Percentiles rank a stretch among this genome's conserved stretches.
phyloP scores from a whole-genome alignment of 2,888 invertebrate genomes.

The Cinara cedri region DNA sequence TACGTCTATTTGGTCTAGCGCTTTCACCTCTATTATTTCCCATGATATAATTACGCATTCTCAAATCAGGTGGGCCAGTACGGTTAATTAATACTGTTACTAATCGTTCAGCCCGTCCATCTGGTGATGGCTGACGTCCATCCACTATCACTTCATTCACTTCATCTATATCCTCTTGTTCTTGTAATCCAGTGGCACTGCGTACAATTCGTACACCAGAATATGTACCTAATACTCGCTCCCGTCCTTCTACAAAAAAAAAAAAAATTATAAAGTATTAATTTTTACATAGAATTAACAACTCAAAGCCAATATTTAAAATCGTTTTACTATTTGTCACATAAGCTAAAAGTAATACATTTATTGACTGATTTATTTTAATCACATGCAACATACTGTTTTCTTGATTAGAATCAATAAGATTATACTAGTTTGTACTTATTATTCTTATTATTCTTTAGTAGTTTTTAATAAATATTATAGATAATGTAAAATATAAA shows the following conservation, averaged over 20 bases:
- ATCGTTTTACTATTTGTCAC: too few relatives aligned
- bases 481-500: too few relatives aligned
- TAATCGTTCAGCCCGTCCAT: constrained; percentile 15
- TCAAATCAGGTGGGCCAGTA: background rate
- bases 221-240: constrained; percentile 58
- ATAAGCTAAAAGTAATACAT: too few relatives aligned
- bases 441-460: too few relatives aligned
- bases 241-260: constrained; percentile 56
- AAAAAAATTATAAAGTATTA: background rate
- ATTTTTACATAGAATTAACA: background rate
- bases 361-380: too few relatives aligned
- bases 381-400: too few relatives aligned
- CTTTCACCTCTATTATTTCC: constrained; percentile 12
- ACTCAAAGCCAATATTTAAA: too few relatives aligned
- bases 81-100: constrained; percentile 41
- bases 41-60: constrained; percentile 14
- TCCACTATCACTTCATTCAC: constrained; percentile 9
- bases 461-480: too few relatives aligned
- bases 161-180: constrained; percentile 43
- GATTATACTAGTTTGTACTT: too few relatives aligned
- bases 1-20: background rate
- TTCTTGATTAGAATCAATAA: too few relatives aligned
- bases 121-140: background rate
- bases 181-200: constrained; percentile 60
- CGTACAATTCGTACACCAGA: constrained; percentile 60